These are phyloP conservation scores for Branchinecta lynchi DNA, from an alignment of 1,140 invertebrate species.

Conservation along the genomic window DNA sequence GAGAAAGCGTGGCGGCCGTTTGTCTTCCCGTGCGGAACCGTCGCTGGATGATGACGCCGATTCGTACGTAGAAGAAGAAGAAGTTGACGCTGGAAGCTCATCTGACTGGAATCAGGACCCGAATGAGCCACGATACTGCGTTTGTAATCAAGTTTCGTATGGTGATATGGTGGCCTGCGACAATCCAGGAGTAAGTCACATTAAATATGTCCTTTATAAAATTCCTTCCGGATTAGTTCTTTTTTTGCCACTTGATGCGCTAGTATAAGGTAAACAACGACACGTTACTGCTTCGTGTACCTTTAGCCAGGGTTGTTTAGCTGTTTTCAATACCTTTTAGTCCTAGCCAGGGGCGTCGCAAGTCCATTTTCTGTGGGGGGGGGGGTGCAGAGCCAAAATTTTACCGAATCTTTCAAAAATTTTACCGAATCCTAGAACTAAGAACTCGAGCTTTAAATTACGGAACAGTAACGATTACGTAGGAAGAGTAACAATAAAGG, in stretches of 20 bases:
- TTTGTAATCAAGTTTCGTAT: conserved; percentile 95
- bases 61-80: conserved; percentile 28
- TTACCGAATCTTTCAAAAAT: too few species aligned
- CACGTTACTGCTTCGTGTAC: too few species aligned
- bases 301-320: too few species aligned
- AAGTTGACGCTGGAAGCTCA: conserved; percentile 33
- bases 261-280: conserved; percentile 10
- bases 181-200: conserved; percentile 67
- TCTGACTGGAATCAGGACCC: conserved; percentile 71
- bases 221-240: too few species aligned
- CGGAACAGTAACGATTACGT: too few species aligned
- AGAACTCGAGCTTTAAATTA: too few species aligned
- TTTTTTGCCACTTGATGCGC: conserved; percentile 12
- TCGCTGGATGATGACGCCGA: conserved; percentile 28
- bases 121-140: conserved; percentile 87
- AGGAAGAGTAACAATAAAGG: too few species aligned
- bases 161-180: conserved; percentile 99
- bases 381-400: too few species aligned
- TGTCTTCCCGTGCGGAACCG: conserved; percentile 13
- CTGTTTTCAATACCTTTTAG: conserved; percentile 20
- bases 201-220: neutral
- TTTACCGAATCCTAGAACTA: too few species aligned
- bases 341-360: too few species aligned
- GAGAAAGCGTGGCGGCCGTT: neutral
- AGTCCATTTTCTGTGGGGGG: too few species aligned